Evolutionary conservation across 2,888 invertebrate genomes (phyloP).

Genomic region (Synergus gifuensis): DNA sequence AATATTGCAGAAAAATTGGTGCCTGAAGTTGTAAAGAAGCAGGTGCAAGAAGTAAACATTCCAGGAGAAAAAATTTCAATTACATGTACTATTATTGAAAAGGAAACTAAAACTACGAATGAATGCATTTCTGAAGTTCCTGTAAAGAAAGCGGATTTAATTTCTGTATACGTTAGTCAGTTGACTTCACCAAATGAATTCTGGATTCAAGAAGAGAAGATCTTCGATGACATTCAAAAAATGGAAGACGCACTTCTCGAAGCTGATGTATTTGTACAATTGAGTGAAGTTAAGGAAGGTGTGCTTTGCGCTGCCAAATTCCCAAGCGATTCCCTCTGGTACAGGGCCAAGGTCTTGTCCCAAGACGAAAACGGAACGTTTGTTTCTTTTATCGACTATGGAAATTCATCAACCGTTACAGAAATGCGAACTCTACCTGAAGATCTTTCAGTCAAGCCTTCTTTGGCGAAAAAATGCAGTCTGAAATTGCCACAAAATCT

Average conservation of each 20-base stretch:
- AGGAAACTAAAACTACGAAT: slow-evolving; percentile 64
- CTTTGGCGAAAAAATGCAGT: slow-evolving; percentile 83
- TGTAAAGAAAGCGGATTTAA: slow-evolving; percentile 68
- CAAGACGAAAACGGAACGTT: slow-evolving; percentile 79
- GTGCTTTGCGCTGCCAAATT: slow-evolving; percentile 84
- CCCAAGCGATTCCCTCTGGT: slow-evolving; percentile 84
- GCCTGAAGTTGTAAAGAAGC: slow-evolving; percentile 53
- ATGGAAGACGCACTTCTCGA: slow-evolving; percentile 80
- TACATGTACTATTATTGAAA: slow-evolving; percentile 62
- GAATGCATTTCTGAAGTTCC: neutral
- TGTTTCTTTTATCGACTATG: slow-evolving; percentile 88
- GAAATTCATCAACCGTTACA: slow-evolving; percentile 84
- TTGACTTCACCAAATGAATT: slow-evolving; percentile 85
- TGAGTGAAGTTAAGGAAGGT: slow-evolving; percentile 81
- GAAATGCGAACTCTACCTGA: slow-evolving; percentile 81
- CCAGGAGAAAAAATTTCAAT: slow-evolving; percentile 61
- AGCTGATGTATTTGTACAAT: slow-evolving; percentile 79
- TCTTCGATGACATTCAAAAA: slow-evolving; percentile 81
- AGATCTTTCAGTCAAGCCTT: slow-evolving; percentile 80
- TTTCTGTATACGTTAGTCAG: slow-evolving; percentile 83
- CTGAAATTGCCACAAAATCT: slow-evolving; percentile 77
- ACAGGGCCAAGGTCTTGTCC: slow-evolving; percentile 82
- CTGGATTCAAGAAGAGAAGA: slow-evolving; percentile 85
- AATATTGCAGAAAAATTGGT: slow-evolving; percentile 48
- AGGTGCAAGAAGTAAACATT: slow-evolving; percentile 13